A percentile compares a stretch with the other conserved stretches of the same genome.
Conservation (phyloP, 1,140 invertebrate species). For the Zophobas atratus region DNA sequence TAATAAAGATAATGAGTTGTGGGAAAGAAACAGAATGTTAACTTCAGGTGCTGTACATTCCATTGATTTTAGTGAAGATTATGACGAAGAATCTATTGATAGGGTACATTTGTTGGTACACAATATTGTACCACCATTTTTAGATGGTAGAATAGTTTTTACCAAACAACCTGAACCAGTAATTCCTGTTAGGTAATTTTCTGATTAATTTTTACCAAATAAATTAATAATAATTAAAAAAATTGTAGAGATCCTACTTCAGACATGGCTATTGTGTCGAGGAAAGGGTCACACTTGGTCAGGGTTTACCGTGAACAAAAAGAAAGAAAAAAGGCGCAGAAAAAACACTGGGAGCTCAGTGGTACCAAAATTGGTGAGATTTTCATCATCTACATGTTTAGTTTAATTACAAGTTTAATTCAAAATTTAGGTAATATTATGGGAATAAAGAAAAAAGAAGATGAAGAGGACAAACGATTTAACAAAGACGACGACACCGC, state of each 20-base stretch:
- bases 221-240: too few relatives aligned
- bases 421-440: constrained; percentile 85
- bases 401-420: neutral
- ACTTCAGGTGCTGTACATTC: constrained; percentile 97
- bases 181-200: constrained; percentile 82
- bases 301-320: constrained; percentile 95
- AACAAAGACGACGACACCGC: constrained; percentile 75
- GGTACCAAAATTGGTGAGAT: constrained; percentile 90
- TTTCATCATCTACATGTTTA: neutral
- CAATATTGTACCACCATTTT: constrained; percentile 98
- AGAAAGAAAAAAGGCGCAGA: constrained; percentile 95
- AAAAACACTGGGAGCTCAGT: constrained; percentile 99
- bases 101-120: constrained; percentile 97
- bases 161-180: constrained; percentile 99
- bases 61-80: constrained; percentile 92
- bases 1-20: constrained; percentile 98
- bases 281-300: constrained; percentile 96
- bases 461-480: constrained; percentile 78
- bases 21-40: constrained; percentile 99
- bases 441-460: constrained; percentile 90
- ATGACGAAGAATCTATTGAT: constrained; percentile 93
- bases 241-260: constrained; percentile 90
- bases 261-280: constrained; percentile 96
- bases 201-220: neutral
- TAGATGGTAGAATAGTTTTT: constrained; percentile 98